Base-by-base conservation (phyloP, 1,140 invertebrate species). In the Dreissena polymorpha region DNA sequence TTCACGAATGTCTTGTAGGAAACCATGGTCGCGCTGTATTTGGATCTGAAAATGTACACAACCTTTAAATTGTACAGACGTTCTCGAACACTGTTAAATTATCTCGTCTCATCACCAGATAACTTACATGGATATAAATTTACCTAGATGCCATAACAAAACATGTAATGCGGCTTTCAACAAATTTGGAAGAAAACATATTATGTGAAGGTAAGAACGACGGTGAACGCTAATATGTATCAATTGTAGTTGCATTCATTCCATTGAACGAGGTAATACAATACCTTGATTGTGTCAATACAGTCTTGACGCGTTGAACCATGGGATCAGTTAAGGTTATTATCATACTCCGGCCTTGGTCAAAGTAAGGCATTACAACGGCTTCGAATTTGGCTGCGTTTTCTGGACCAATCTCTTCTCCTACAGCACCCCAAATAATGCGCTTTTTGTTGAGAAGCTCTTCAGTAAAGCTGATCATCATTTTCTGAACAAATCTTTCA, bases 341-440 rank as follows among this genome's bases (percentile, higher is more conserved):
- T 25, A 25, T 27, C 12, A 39, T 51, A 23, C 67, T 39, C 8
- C 67, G 63, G 5, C 63, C 64, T 18, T 65, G 39, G 49, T 78
- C 65, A 5, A 78, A 27, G 12, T 21, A 23, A 23, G 49, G 75
- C 16, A 78, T 27, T 18, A 78, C 27, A 27, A 64, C 68, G n/a
- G 65, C 23, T 50, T 79, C 68, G 14, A 79, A 79, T 16, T 13
- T 49, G 12, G 68, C 77, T 0, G 70, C 50, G 39, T 79, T 79
- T 39, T 71, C 77, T 16, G 57, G 18, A 0, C 78, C 78, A 80
- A 80, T 80, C 50, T 80, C 67, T n/a, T 80, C 69, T 53, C 27
- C 68, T 27, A 80, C 57, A 3, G 69, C 53, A 51, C 14, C 23
- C 69, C 10, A 64, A 39, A 80, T 63, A 12, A 18, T 29, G n/a